phyloP scores from a whole-genome alignment of 2,113 vertebrate species.

The Oreotrochilus melanogaster region DNA sequence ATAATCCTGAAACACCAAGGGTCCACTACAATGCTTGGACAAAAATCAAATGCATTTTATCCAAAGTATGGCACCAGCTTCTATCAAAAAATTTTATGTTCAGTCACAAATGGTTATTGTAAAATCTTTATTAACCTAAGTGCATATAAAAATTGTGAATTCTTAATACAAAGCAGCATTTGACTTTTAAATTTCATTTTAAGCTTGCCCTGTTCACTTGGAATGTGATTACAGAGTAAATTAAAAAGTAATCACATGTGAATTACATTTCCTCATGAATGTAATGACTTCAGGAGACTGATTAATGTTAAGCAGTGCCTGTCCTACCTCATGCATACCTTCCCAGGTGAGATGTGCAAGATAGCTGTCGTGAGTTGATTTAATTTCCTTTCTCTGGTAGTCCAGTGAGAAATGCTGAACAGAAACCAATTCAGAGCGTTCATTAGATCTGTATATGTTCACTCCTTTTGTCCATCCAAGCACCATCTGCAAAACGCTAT shows the following conservation, averaged over 20 bases:
- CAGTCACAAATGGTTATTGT: conserved; percentile 84
- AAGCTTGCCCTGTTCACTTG: conserved; percentile 85
- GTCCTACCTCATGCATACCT: conserved; percentile 78
- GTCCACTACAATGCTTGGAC: conserved; percentile 59
- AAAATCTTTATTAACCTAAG: conserved; percentile 87
- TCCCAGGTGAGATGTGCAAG: conserved; percentile 83
- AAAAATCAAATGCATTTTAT: conserved; percentile 69
- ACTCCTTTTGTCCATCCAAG: conserved; percentile 81
- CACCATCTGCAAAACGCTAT: conserved; percentile 80
- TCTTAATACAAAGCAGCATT: conserved; percentile 87
- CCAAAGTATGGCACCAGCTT: conserved; percentile 64
- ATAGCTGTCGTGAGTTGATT: conserved; percentile 86
- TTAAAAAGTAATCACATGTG: conserved; percentile 91
- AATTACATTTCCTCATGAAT: conserved; percentile 91
- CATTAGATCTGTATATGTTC: conserved; percentile 73
- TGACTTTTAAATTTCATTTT: conserved; percentile 96
- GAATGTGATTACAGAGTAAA: conserved; percentile 92
- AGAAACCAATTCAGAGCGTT: conserved; percentile 74
- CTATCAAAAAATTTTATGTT: conserved; percentile 78
- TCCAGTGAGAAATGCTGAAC: conserved; percentile 77
- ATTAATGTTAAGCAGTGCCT: conserved; percentile 88
- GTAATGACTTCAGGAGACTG: conserved; percentile 87
- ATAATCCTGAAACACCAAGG: conserved; percentile 48
- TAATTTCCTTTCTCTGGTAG: conserved; percentile 85
- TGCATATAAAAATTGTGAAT: conserved; percentile 86